These are phyloP conservation scores for Eristalinus sepulchralis DNA, from an alignment of 2,888 invertebrate genomes.

Conservation along the genomic window DNA sequence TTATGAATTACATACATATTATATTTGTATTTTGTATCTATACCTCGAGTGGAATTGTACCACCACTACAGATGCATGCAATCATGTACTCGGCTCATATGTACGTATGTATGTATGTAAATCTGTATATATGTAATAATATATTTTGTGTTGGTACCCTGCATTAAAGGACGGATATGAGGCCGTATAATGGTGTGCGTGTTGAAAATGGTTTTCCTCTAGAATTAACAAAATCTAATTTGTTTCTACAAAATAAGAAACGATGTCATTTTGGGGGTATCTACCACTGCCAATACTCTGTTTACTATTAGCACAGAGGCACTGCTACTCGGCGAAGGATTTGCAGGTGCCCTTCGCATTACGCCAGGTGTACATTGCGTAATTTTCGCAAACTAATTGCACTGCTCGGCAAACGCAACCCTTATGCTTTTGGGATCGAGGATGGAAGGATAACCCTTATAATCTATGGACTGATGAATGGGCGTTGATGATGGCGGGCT, in stretches of 20 bases:
- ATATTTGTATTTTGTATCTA: constrained; percentile 57
- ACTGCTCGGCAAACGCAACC: constrained; percentile 23
- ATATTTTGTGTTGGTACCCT: constrained; percentile 58
- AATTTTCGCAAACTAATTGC: constrained; percentile 42
- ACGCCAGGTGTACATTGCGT: constrained; percentile 32
- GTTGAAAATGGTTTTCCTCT: constrained; percentile 61
- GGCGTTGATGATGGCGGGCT: background rate
- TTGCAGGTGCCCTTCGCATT: constrained; percentile 3
- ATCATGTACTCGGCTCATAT: constrained; percentile 57
- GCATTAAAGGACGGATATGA: constrained; percentile 18
- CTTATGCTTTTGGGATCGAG: constrained; percentile 14
- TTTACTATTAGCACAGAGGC: too few relatives aligned
- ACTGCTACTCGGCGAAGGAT: too few relatives aligned
- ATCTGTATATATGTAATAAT: constrained; percentile 36
- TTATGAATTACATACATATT: constrained; percentile 18
- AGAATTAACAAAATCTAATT: constrained; percentile 69
- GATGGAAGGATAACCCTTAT: constrained; percentile 1
- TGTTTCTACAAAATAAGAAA: constrained; percentile 30
- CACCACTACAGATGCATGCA: constrained; percentile 62
- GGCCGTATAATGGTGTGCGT: constrained; percentile 34
- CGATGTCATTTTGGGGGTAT: background rate
- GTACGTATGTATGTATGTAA: constrained; percentile 45
- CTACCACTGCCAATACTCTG: background rate
- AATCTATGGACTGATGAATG: background rate
- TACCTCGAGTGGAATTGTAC: constrained; percentile 59